phyloP scores from a whole-genome alignment of 2,113 vertebrate species.

The Psammodynastes pulverulentus region DNA sequence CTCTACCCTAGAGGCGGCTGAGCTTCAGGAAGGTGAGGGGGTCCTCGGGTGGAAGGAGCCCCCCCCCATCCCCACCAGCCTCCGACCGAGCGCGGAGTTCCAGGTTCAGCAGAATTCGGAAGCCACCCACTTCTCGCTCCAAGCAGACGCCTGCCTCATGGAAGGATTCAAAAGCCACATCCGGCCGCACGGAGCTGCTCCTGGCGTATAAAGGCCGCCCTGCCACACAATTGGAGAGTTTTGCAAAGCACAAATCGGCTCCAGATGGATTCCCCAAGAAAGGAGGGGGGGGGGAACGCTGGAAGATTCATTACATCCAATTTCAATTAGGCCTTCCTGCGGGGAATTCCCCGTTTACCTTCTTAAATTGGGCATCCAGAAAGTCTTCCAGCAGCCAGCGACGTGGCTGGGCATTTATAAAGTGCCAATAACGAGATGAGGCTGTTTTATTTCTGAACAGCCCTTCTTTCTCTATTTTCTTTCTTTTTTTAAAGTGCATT shows the following conservation, averaged over 20 bases:
- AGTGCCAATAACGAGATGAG: neutral
- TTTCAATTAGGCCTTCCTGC: neutral
- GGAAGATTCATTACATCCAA: neutral
- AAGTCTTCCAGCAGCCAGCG: neutral
- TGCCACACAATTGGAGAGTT: neutral
- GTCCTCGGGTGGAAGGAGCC: neutral
- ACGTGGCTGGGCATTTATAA: neutral
- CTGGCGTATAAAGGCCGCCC: neutral
- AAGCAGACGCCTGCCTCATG: too few species aligned
- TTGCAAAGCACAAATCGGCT: neutral
- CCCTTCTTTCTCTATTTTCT: too few species aligned
- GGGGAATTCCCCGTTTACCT: neutral
- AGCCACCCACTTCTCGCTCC: neutral
- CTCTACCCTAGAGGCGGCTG: neutral
- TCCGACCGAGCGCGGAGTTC: neutral
- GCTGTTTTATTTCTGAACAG: neutral
- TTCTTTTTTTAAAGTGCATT: neutral
- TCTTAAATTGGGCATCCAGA: neutral
- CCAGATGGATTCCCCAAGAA: neutral
- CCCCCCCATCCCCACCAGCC: neutral
- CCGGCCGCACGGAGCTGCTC: neutral
- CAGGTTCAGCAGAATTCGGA: neutral
- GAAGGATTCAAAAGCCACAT: neutral
- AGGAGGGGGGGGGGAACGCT: accelerated
- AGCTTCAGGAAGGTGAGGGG: neutral